Base-by-base conservation (phyloP, 2,888 invertebrate species). In the Coelinius sp. region DNA sequence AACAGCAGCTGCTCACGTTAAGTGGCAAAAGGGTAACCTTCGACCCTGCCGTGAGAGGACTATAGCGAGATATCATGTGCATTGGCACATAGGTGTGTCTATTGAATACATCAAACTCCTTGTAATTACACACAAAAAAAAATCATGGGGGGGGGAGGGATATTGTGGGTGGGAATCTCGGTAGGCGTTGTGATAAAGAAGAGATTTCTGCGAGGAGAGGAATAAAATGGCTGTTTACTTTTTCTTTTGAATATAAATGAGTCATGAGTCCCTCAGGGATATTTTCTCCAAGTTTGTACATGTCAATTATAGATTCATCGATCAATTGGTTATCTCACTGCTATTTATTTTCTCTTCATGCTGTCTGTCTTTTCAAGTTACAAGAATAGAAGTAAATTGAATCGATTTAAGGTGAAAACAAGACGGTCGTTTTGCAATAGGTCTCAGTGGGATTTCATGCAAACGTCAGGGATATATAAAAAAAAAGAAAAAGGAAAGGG, bases 1-100 rank as follows among this genome's bases (percentile, higher is more conserved):
- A 56, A 27, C 72, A 67, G 38, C 68, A 56, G 70, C 27, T 67
- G 59, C 49, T 65, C 53, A 52, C 65, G 71, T 59, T 65, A 71
- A 75, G 62, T 71, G 71, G 73, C 62, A 64, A 44, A 64, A 44
- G 27, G 67, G 71, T 74, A 73, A 75, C 73, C 73, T 73, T 56
- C 38, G 74, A 75, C 62, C 69, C 35, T 38, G 56, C 20, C 25
- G 27, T 56, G 12, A 56, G 41, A 41, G 56, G 63, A 69, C 35
- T 6, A 35, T 8, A 10, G 8, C 8, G 64, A 52, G 52, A 22
- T 22, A 52, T 52, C 24, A 12, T 20, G 10, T 8, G 24, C 22
- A 10, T 6, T 52, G 22, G 12, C 8, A 22, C 8, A 52, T 12
- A 10, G 4, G 10, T 41, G 4, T 41, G 14, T 41, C n/a, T 41